phyloP scores from a whole-genome alignment of 1,140 invertebrate genomes.

The Ladona fulva region DNA sequence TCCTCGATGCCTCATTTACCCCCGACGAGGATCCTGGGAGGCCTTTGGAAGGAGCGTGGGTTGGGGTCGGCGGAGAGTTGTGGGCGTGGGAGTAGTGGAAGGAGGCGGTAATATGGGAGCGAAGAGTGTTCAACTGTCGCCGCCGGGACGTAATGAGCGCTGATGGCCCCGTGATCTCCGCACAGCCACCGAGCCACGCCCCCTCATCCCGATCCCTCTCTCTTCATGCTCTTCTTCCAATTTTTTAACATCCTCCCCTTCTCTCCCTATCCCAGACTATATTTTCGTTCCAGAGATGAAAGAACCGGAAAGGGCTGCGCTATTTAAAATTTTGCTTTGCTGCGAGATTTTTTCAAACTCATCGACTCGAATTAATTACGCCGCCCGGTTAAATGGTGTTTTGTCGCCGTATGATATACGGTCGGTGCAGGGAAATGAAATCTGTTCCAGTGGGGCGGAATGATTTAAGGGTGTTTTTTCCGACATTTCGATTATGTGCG shows the following conservation, averaged over 20 bases:
- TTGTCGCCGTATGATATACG: too few relatives aligned
- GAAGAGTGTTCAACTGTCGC: not conserved
- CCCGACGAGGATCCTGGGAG: not conserved
- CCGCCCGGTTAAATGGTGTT: too few relatives aligned
- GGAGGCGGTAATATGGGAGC: not conserved
- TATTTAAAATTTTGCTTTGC: not conserved
- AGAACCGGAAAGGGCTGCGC: not conserved
- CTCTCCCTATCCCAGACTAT: not conserved
- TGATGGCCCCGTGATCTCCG: constrained; percentile 1
- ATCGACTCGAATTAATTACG: too few relatives aligned
- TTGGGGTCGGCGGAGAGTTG: not conserved
- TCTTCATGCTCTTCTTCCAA: not conserved
- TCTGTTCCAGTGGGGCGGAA: too few relatives aligned
- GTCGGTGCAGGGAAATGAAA: too few relatives aligned
- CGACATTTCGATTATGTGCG: too few relatives aligned
- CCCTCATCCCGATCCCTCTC: not conserved
- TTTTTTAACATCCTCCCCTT: not conserved
- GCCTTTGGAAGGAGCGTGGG: not conserved
- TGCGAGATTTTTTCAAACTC: not conserved
- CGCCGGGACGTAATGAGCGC: not conserved
- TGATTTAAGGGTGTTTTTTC: too few relatives aligned
- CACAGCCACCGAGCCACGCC: not conserved
- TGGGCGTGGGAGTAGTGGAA: not conserved
- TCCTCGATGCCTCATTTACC: not conserved
- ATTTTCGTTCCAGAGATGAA: not conserved